Evolutionary conservation across 92 coral and sea anemone genomes (phyloP).

Genomic region (Phenganax marumi): DNA sequence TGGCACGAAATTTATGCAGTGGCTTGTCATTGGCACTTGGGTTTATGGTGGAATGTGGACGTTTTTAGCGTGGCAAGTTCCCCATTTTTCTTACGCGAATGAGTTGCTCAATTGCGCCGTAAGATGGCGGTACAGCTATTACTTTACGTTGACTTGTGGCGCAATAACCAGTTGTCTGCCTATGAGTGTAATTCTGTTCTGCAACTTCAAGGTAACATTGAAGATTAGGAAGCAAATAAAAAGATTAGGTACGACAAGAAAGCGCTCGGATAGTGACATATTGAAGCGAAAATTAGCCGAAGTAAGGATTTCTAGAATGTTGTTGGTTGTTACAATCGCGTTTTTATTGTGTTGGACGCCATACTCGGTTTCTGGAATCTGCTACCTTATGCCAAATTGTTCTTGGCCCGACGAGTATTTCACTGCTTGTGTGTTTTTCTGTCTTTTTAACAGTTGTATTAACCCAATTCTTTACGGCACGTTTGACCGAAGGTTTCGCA

Average conservation of each 20-base stretch:
- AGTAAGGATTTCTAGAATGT: slow-evolving; percentile 23
- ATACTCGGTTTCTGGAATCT: not conserved
- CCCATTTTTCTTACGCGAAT: slow-evolving; percentile 5
- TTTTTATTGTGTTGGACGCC: slow-evolving; percentile 12
- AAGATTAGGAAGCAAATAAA: not conserved
- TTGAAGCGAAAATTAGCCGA: slow-evolving; percentile 19
- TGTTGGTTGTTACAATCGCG: not conserved
- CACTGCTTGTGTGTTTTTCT: slow-evolving; percentile 5
- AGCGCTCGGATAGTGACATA: slow-evolving; percentile 5
- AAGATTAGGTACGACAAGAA: not conserved
- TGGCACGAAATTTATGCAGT: not conserved
- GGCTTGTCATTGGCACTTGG: slow-evolving; percentile 17
- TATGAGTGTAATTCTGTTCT: slow-evolving; percentile 9
- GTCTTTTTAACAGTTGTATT: not conserved
- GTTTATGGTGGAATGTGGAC: slow-evolving; percentile 27
- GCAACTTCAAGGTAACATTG: slow-evolving; percentile 28
- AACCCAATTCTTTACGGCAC: not conserved
- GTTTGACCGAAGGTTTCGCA: slow-evolving; percentile 13
- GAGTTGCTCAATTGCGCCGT: slow-evolving; percentile 28
- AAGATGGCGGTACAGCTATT: not conserved
- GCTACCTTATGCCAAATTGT: slow-evolving; percentile 10
- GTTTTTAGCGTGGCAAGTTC: slow-evolving; percentile 22
- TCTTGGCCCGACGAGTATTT: slow-evolving; percentile 3
- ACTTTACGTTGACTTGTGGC: slow-evolving; percentile 27
- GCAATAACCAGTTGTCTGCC: slow-evolving; percentile 32